A percentile compares a stretch with the other conserved stretches of the same genome.
Conservation (phyloP, 2,888 invertebrate species). For the Gastrophysa polygoni region DNA sequence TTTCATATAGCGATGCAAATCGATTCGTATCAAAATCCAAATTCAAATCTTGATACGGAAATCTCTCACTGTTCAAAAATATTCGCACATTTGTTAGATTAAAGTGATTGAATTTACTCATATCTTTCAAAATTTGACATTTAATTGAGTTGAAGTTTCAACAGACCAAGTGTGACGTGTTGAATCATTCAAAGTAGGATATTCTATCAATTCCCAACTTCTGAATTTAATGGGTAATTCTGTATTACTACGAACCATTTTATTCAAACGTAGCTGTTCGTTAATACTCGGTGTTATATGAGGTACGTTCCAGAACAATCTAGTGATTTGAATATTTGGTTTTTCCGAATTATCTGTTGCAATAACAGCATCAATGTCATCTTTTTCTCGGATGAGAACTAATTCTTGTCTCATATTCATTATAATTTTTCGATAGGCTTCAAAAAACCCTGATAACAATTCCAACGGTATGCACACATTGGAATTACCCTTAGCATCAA, state of each 20-base stretch:
- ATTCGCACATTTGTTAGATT: background rate
- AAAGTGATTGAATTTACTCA: background rate
- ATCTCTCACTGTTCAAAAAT: background rate
- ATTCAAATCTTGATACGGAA: background rate
- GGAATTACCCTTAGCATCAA: conserved; percentile 11
- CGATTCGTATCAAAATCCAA: background rate
- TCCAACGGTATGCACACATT: conserved; percentile 24
- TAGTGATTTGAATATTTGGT: conserved; percentile 21
- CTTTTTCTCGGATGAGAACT: conserved; percentile 23
- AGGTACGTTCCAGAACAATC: conserved; percentile 28
- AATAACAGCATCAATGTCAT: conserved; percentile 27
- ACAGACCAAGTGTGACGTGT: conserved; percentile 27
- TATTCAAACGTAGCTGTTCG: conserved; percentile 20
- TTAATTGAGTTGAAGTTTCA: conserved; percentile 20
- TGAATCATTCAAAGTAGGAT: conserved; percentile 20
- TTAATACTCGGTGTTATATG: conserved; percentile 20
- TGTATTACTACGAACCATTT: conserved; percentile 16
- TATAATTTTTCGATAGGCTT: conserved; percentile 30
- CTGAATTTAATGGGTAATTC: conserved; percentile 24
- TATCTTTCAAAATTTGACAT: background rate
- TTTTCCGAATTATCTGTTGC: conserved; percentile 15
- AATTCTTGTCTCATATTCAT: conserved; percentile 32
- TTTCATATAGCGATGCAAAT: background rate
- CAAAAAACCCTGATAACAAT: conserved; percentile 18
- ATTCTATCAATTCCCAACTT: conserved; percentile 28